Evolutionary conservation across 2,797 vertebrate species (phyloP).

Genomic region (Rhabdophis nuchalis): DNA sequence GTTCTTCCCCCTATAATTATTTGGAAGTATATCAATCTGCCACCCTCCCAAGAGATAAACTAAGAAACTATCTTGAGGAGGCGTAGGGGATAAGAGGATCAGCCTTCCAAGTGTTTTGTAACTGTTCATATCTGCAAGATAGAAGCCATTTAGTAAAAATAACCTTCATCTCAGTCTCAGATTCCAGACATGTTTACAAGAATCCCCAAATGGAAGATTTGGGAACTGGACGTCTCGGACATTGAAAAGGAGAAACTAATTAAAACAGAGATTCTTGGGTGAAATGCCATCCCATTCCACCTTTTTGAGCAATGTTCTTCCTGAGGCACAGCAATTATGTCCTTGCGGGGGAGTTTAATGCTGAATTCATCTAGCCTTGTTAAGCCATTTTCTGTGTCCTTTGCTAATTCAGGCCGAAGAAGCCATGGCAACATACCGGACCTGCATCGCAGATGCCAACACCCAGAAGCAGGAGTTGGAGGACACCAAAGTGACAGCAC

Average conservation of each 20-base stretch:
- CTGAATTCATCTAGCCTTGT: too few relatives aligned
- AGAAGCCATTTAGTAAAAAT: not conserved
- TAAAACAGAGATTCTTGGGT: not conserved
- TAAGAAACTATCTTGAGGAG: not conserved
- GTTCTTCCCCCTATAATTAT: not conserved
- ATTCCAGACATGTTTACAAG: not conserved
- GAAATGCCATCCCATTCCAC: not conserved
- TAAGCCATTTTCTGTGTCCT: too few relatives aligned
- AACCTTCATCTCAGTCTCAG: not conserved
- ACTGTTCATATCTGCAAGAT: not conserved
- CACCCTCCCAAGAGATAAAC: not conserved
- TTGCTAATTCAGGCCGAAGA: constrained; percentile 80
- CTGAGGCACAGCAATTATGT: not conserved
- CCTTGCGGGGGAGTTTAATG: not conserved
- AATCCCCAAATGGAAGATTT: not conserved
- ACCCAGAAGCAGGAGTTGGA: constrained; percentile 92
- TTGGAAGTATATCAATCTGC: not conserved
- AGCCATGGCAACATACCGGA: constrained; percentile 92
- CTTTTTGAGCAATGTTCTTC: not conserved
- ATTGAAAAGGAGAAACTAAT: not conserved
- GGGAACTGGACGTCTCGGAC: not conserved
- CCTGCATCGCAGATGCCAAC: constrained; percentile 88
- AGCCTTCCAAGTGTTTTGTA: not conserved
- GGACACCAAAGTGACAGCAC: constrained; percentile 89
- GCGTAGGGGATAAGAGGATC: not conserved